Percentiles rank a stretch among this genome's conserved stretches.
These are phyloP conservation scores for Beris chalybata DNA, from an alignment of 2,888 invertebrate species.

Conservation along the genomic window DNA sequence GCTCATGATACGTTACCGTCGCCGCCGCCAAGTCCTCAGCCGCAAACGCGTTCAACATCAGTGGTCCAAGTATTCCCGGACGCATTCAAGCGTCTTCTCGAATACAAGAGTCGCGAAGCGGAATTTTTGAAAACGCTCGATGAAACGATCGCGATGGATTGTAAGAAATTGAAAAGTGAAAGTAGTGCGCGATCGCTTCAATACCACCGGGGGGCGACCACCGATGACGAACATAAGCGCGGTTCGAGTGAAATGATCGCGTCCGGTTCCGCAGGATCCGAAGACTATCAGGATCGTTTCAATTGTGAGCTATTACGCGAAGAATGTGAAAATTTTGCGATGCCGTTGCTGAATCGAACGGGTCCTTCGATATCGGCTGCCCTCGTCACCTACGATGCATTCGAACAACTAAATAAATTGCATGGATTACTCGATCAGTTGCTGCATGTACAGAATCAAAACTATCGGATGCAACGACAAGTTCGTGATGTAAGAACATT, in stretches of 20 bases:
- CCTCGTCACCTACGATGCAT: constrained; percentile 65
- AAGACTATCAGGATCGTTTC: background rate
- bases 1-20: constrained; percentile 39
- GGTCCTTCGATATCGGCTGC: constrained; percentile 62
- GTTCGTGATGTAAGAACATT: constrained; percentile 74
- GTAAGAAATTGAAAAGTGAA: constrained; percentile 39
- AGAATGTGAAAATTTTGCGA: constrained; percentile 51
- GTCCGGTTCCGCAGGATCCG: background rate
- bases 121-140: constrained; percentile 47
- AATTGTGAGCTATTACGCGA: constrained; percentile 48
- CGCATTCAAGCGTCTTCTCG: constrained; percentile 46
- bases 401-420: constrained; percentile 79
- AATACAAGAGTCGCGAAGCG: constrained; percentile 46
- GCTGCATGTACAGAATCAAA: constrained; percentile 71
- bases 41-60: constrained; percentile 41
- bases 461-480: constrained; percentile 67
- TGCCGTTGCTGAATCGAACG: constrained; percentile 59
- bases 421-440: constrained; percentile 77
- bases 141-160: constrained; percentile 45
- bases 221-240: background rate
- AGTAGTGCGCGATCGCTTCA: background rate
- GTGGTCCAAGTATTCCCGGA: constrained; percentile 40
- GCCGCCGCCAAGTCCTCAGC: constrained; percentile 35
- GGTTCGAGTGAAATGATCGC: background rate
- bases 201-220: too few species aligned